A percentile compares a stretch with the other conserved stretches of the same genome.
Conservation (phyloP, 2,888 invertebrate species). For the Erannis defoliaria region DNA sequence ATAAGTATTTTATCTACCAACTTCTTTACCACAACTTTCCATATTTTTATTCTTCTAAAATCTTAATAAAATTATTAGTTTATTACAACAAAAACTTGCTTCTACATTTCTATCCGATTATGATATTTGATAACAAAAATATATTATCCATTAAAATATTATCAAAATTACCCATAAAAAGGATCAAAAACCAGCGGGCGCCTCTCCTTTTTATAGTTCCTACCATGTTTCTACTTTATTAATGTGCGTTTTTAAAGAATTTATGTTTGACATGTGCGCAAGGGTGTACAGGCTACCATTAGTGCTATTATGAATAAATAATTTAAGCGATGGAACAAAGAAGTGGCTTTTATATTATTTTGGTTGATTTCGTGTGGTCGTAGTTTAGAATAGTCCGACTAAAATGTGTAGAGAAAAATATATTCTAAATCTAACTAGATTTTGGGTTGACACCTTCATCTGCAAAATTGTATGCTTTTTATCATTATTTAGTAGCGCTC, state of each 20-base stretch:
- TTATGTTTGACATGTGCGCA: slow-evolving; percentile 73
- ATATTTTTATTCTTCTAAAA: background rate
- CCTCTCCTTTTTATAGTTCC: slow-evolving; percentile 58
- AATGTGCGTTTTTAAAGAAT: slow-evolving; percentile 77
- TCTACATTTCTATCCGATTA: slow-evolving; percentile 23
- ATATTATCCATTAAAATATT: slow-evolving; percentile 26
- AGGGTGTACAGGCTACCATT: slow-evolving; percentile 53
- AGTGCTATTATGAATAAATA: slow-evolving; percentile 44
- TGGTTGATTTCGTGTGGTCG: background rate
- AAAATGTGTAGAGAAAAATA: too few relatives aligned
- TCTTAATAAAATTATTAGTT: slow-evolving; percentile 26
- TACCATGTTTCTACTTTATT: slow-evolving; percentile 61
- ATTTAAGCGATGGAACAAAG: slow-evolving; percentile 15
- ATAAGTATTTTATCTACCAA: background rate
- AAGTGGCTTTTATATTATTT: slow-evolving; percentile 17
- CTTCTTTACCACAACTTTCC: background rate
- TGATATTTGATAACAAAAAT: slow-evolving; percentile 27
- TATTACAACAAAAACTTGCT: slow-evolving; percentile 24
- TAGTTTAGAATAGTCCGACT: too few relatives aligned
- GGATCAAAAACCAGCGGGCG: slow-evolving; percentile 56
- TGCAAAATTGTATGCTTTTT: too few relatives aligned
- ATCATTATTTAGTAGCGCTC: too few relatives aligned
- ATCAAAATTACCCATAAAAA: slow-evolving; percentile 37
- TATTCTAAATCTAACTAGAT: too few relatives aligned
- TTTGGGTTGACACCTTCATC: too few relatives aligned